These are phyloP conservation scores for Dipodomys merriami DNA, from an alignment of 2,113 vertebrate species.

Conservation along the genomic window DNA sequence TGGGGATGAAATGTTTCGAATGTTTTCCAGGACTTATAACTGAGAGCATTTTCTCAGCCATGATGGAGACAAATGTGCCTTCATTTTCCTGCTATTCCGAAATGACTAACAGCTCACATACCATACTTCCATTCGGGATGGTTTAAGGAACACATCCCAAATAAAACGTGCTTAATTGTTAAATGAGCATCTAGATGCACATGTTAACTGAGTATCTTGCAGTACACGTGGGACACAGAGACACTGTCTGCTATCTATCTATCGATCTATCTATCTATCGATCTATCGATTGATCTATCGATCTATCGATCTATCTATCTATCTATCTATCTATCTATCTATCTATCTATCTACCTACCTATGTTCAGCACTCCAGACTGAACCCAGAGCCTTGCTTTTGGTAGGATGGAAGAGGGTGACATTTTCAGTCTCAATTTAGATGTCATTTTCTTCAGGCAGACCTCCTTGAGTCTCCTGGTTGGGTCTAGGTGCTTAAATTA, in stretches of 20 bases:
- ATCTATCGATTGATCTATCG: no score
- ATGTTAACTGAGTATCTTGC: neutral
- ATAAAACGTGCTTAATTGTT: neutral
- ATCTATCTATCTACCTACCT: no score
- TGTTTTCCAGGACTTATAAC: neutral
- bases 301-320: no score
- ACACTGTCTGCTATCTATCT: no score
- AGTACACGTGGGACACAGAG: neutral
- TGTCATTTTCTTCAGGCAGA: constrained; percentile 40
- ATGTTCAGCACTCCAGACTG: no score
- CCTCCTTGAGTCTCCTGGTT: neutral
- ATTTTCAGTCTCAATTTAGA: neutral
- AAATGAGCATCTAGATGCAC: neutral
- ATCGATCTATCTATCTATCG: no score
- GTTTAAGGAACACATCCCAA: neutral
- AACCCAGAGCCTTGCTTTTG: neutral
- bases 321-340: no score
- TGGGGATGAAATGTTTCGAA: neutral
- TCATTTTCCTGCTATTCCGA: neutral
- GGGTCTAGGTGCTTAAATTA: neutral
- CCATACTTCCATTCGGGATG: neutral
- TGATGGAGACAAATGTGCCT: neutral
- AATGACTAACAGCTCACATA: neutral
- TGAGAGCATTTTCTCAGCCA: no score
- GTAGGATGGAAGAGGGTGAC: neutral